phyloP scores from a whole-genome alignment of 2,888 invertebrate genomes.

The Napeogenes inachia region DNA sequence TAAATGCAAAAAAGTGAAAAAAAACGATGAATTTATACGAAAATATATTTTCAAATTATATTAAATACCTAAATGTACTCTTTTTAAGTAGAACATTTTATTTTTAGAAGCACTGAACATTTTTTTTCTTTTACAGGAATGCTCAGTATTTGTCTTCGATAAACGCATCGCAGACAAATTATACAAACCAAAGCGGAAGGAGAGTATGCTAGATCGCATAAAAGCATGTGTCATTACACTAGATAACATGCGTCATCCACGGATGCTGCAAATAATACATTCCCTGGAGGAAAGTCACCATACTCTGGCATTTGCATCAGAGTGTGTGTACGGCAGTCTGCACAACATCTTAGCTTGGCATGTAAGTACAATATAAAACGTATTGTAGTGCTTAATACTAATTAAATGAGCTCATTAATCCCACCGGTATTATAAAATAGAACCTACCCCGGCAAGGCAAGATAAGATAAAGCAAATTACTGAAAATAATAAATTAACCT shows the following conservation, averaged over 20 bases:
- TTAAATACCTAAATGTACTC: too few species aligned
- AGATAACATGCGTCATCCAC: slow-evolving; percentile 90
- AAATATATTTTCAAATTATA: too few species aligned
- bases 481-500: too few species aligned
- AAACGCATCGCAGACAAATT: slow-evolving; percentile 94
- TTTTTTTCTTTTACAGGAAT: slow-evolving; percentile 80
- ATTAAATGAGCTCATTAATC: too few species aligned
- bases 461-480: too few species aligned
- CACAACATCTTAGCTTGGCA: slow-evolving; percentile 92
- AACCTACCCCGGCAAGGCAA: too few species aligned
- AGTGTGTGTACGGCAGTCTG: slow-evolving; percentile 91
- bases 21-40: too few species aligned
- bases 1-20: too few species aligned
- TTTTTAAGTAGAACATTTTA: too few species aligned
- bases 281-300: slow-evolving; percentile 89
- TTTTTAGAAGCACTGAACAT: too few species aligned
- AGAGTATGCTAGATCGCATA: slow-evolving; percentile 92
- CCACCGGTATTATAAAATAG: too few species aligned
- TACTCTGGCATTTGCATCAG: slow-evolving; percentile 95
- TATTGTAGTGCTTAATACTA: too few species aligned
- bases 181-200: slow-evolving; percentile 93
- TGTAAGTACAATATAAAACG: slow-evolving; percentile 66
- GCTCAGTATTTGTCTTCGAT: slow-evolving; percentile 95
- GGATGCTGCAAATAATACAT: slow-evolving; percentile 84
- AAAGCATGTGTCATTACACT: slow-evolving; percentile 87